phyloP scores from a whole-genome alignment of 2,797 vertebrate genomes.

The Hoplostethus mediterraneus region DNA sequence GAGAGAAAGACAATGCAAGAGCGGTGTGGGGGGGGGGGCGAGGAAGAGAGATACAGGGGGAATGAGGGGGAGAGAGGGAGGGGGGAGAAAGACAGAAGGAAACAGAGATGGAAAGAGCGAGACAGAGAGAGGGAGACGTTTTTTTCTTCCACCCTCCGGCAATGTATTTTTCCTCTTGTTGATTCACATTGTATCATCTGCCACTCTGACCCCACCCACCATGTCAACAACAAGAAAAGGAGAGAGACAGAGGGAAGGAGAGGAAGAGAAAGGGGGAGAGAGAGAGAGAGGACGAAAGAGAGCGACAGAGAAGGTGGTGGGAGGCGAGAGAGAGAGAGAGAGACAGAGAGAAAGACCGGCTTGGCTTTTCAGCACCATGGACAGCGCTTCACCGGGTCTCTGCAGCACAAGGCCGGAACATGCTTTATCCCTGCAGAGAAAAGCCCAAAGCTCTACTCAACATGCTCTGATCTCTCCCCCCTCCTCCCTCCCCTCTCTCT shows the following conservation, averaged over 20 bases:
- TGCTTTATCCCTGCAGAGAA: slow-evolving; percentile 77
- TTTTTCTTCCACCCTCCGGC: too few species aligned
- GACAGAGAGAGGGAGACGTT: neutral
- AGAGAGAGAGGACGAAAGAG: slow-evolving; percentile 30
- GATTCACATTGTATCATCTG: too few species aligned
- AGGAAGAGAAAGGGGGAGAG: neutral
- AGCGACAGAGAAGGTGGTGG: slow-evolving; percentile 27
- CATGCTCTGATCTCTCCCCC: slow-evolving; percentile 72
- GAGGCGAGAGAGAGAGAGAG: slow-evolving; percentile 34
- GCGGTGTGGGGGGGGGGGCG: neutral
- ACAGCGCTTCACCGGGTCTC: slow-evolving; percentile 63
- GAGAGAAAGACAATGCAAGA: neutral
- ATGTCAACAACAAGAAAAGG: too few species aligned
- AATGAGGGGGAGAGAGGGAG: too few species aligned
- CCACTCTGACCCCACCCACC: too few species aligned
- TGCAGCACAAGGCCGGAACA: slow-evolving; percentile 73
- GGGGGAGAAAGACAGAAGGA: too few species aligned
- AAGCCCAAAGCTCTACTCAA: slow-evolving; percentile 77
- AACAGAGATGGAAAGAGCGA: too few species aligned
- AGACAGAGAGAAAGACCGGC: slow-evolving; percentile 37
- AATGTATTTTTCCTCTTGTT: too few species aligned
- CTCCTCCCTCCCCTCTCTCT: slow-evolving; percentile 24
- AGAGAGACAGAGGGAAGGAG: too few species aligned
- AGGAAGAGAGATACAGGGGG: neutral
- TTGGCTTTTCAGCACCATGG: slow-evolving; percentile 76